Percentiles rank a stretch among this genome's conserved stretches.
Evolutionary conservation across 1,140 invertebrate genomes (phyloP).

Genomic region (Drosophila mayri): DNA sequence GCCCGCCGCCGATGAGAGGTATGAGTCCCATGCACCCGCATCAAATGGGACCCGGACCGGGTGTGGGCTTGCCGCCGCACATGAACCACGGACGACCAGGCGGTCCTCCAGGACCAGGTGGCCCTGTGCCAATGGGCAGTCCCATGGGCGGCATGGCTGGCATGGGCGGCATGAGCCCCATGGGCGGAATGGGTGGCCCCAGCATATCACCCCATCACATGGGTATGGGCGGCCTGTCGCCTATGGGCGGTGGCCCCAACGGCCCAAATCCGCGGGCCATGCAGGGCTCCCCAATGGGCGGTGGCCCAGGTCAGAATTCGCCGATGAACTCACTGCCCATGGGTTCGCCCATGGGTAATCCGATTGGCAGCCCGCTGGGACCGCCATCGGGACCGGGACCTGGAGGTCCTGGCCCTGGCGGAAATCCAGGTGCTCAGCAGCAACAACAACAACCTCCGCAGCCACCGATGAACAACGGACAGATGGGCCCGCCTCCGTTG

Average conservation of each 20-base stretch:
- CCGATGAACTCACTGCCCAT: constrained; percentile 91
- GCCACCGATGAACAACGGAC: constrained; percentile 84
- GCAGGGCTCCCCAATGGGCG: constrained; percentile 86
- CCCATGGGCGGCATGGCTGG: constrained; percentile 85
- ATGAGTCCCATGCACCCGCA: constrained; percentile 88
- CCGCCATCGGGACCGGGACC: constrained; percentile 86
- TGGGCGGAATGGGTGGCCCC: constrained; percentile 86
- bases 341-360: constrained; percentile 89
- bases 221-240: constrained; percentile 88
- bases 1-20: constrained; percentile 87
- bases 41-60: constrained; percentile 78
- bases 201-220: constrained; percentile 88
- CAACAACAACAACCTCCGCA: constrained; percentile 80
- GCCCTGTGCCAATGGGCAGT: constrained; percentile 78
- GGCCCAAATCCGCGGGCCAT: constrained; percentile 87
- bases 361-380: constrained; percentile 91
- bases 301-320: constrained; percentile 81
- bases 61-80: constrained; percentile 79
- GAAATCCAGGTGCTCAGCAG: constrained; percentile 60
- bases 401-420: constrained; percentile 79
- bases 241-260: constrained; percentile 87
- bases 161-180: constrained; percentile 87
- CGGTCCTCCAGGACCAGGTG: constrained; percentile 50
- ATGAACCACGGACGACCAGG: constrained; percentile 82
- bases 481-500: constrained; percentile 81